phyloP scores from a whole-genome alignment of 35 echinoderm and acorn worm species.

The Lytechinus variegatus region DNA sequence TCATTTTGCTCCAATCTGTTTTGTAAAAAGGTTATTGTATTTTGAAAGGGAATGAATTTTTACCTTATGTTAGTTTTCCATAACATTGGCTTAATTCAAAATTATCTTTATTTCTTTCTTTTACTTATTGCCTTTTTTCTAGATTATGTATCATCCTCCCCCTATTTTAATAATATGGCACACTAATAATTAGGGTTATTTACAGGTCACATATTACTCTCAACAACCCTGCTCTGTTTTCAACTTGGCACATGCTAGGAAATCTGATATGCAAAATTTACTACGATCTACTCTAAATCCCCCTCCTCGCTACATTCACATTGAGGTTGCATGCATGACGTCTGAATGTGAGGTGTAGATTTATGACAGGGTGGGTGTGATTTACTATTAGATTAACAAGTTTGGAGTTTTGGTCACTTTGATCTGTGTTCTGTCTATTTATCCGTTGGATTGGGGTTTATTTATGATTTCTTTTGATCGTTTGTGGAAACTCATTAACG shows the following conservation, averaged over 20 bases:
- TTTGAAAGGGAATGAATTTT: too few species aligned
- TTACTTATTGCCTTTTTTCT: too few species aligned
- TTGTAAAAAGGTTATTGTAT: too few species aligned
- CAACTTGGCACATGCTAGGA: not conserved
- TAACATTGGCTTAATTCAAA: too few species aligned
- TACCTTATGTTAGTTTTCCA: too few species aligned
- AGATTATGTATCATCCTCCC: too few species aligned
- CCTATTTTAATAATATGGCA: not conserved
- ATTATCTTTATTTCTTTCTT: too few species aligned
- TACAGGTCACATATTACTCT: not conserved
- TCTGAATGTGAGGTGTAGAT: not conserved
- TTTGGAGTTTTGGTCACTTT: not conserved
- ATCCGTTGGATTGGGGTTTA: not conserved
- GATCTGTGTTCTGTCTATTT: not conserved
- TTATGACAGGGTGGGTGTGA: not conserved
- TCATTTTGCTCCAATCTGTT: too few species aligned
- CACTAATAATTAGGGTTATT: not conserved
- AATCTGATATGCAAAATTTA: not conserved
- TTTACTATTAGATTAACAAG: not conserved
- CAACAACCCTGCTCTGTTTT: not conserved
- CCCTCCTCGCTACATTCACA: not conserved
- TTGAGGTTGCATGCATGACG: not conserved
- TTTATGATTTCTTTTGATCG: not conserved
- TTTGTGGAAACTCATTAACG: not conserved
- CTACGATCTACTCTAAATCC: not conserved